A percentile compares a stretch with the other conserved stretches of the same genome.
Conservation (phyloP, 2,888 invertebrate genomes). For the Pseudococcus longispinus region DNA sequence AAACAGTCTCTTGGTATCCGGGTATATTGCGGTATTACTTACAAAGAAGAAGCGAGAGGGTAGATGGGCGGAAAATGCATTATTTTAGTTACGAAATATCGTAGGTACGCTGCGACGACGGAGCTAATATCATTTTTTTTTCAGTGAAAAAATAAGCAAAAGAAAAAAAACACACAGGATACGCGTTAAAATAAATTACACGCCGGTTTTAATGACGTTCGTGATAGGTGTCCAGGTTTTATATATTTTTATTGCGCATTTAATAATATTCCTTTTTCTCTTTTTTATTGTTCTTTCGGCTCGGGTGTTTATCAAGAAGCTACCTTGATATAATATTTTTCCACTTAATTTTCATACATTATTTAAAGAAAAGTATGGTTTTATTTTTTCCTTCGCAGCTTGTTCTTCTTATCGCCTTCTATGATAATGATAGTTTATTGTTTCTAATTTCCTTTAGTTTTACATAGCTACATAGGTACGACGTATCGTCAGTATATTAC, state of each 20-base stretch:
- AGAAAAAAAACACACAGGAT: slow-evolving; percentile 35
- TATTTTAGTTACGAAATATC: slow-evolving; percentile 27
- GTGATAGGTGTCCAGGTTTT: slow-evolving; percentile 47
- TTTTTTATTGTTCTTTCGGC: slow-evolving; percentile 38
- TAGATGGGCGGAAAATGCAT: slow-evolving; percentile 13
- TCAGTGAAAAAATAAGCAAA: background rate
- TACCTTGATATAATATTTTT: slow-evolving; percentile 41
- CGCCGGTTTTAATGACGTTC: slow-evolving; percentile 52
- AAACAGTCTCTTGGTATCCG: background rate
- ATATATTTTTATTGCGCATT: slow-evolving; percentile 51
- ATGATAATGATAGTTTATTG: slow-evolving; percentile 37
- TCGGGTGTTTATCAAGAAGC: background rate
- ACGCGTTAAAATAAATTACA: slow-evolving; percentile 38
- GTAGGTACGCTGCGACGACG: too few species aligned
- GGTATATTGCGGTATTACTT: background rate
- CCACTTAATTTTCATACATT: slow-evolving; percentile 42
- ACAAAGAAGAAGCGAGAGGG: background rate
- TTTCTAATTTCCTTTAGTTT: slow-evolving; percentile 36
- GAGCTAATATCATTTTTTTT: background rate
- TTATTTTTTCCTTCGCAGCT: slow-evolving; percentile 22
- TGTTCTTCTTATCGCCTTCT: background rate
- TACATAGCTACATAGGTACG: background rate
- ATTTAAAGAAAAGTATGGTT: slow-evolving; percentile 23
- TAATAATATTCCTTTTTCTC: slow-evolving; percentile 43
- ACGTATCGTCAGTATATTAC: background rate